phyloP scores from a whole-genome alignment of 1,140 invertebrate species.

The Zophobas atratus region DNA sequence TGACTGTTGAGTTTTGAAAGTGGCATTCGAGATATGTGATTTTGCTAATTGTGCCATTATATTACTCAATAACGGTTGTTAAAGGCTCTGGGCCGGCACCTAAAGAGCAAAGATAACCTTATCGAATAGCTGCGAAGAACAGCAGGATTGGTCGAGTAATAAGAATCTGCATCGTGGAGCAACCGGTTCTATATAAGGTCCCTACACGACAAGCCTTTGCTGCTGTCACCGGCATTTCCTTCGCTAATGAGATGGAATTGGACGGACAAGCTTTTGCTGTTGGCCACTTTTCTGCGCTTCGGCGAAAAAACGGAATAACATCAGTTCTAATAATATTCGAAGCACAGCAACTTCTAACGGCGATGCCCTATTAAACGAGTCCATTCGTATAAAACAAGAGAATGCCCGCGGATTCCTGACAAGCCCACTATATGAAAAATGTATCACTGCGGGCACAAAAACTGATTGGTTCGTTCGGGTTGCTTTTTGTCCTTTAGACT shows the following conservation, averaged over 20 bases:
- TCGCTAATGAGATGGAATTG: conserved; percentile 68
- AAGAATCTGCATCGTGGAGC: conserved; percentile 55
- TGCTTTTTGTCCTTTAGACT: background rate
- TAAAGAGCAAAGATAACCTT: conserved; percentile 64
- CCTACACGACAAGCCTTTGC: conserved; percentile 64
- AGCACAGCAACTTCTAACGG: conserved; percentile 51
- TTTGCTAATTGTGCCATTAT: conserved; percentile 62
- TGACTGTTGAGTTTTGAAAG: conserved; percentile 48
- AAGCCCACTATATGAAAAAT: conserved; percentile 54
- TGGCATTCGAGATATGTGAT: conserved; percentile 53
- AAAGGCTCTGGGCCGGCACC: conserved; percentile 58
- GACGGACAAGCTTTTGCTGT: conserved; percentile 66
- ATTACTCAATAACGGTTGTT: conserved; percentile 64
- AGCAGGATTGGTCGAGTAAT: conserved; percentile 61
- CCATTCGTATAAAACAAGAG: conserved; percentile 43
- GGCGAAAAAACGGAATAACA: conserved; percentile 59
- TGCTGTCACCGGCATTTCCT: conserved; percentile 67
- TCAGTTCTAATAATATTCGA: conserved; percentile 61
- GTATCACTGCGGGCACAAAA: conserved; percentile 46
- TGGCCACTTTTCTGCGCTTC: conserved; percentile 62
- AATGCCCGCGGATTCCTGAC: conserved; percentile 49
- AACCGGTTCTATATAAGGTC: conserved; percentile 68
- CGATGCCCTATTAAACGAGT: conserved; percentile 46
- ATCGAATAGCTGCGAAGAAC: conserved; percentile 64
- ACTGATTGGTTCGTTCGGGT: conserved; percentile 43